These are phyloP conservation scores for Prinia subflava DNA, from an alignment of 2,113 vertebrate species.

Conservation along the genomic window DNA sequence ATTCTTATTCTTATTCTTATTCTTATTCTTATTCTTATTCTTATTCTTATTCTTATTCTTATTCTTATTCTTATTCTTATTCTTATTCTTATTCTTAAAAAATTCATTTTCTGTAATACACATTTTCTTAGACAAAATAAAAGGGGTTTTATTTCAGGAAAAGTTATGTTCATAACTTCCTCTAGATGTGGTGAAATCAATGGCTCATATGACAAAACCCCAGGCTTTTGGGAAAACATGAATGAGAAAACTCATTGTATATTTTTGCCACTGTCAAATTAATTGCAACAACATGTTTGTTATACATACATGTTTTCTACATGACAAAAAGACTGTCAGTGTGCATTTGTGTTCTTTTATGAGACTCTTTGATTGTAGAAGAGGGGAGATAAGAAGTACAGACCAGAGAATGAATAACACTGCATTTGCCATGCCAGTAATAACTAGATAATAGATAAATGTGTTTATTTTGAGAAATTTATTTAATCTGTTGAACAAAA, in stretches of 20 bases:
- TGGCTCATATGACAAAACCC: not conserved
- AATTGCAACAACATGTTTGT: not conserved
- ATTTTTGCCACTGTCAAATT: not conserved
- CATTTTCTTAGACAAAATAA: not conserved
- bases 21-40: not conserved
- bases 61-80: not conserved
- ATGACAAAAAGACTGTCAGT: not conserved
- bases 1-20: not conserved
- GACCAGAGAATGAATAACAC: not conserved
- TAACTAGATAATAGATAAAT: not conserved
- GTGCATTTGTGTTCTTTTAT: not conserved
- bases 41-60: not conserved
- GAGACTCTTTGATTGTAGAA: not conserved
- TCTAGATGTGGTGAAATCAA: not conserved
- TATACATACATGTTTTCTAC: not conserved
- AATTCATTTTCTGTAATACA: not conserved
- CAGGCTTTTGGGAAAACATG: not conserved
- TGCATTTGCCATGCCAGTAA: not conserved
- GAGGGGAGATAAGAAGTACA: not conserved
- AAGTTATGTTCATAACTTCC: constrained; percentile 9
- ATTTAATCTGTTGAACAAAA: not conserved
- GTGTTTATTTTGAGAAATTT: not conserved
- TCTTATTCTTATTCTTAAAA: not conserved
- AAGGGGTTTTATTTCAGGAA: not conserved
- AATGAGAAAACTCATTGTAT: not conserved